These are phyloP conservation scores for Brenthis daphne DNA, from an alignment of 2,888 invertebrate genomes.

Conservation along the genomic window DNA sequence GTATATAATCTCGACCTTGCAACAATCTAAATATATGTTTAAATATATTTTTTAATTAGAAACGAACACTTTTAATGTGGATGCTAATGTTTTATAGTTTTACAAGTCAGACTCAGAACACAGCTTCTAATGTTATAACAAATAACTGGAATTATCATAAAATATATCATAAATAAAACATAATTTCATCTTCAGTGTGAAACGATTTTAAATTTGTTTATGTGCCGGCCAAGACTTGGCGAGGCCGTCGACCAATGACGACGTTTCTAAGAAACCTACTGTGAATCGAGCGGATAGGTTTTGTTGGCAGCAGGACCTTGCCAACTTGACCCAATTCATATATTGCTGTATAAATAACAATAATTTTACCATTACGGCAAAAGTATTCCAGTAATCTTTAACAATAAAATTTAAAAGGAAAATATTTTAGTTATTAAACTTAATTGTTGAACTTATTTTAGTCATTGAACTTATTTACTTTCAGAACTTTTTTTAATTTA, in stretches of 20 bases:
- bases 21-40: too few relatives aligned
- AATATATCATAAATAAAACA: conserved; percentile 18
- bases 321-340: conserved; percentile 36
- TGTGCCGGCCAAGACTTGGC: conserved; percentile 28
- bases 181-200: conserved; percentile 17
- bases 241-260: conserved; percentile 29
- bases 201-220: conserved; percentile 16
- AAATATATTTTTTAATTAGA: background rate
- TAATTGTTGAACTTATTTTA: too few relatives aligned
- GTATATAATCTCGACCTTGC: too few relatives aligned
- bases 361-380: background rate
- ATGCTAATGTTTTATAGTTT: background rate
- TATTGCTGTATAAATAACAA: conserved; percentile 7
- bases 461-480: too few relatives aligned
- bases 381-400: background rate
- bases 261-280: conserved; percentile 35
- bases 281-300: conserved; percentile 26
- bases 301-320: conserved; percentile 35
- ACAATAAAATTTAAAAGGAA: too few relatives aligned
- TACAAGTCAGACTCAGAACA: background rate
- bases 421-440: too few relatives aligned
- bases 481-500: too few relatives aligned
- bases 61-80: background rate
- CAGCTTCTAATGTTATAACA: background rate
- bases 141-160: conserved; percentile 8